Evolutionary conservation across 2,888 invertebrate species (phyloP).

Genomic region (Drosophila borealis): DNA sequence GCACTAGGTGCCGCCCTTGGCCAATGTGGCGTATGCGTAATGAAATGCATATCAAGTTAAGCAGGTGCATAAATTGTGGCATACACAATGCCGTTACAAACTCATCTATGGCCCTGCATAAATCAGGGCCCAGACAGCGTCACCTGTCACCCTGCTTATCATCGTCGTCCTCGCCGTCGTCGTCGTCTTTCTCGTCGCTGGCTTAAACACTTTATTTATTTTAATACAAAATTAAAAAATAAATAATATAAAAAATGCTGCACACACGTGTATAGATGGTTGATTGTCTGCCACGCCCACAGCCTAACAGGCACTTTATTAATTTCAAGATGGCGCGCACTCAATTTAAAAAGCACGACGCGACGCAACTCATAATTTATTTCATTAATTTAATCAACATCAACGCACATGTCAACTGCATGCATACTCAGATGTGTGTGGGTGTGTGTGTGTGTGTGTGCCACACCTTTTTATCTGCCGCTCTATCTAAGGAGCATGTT

Average conservation of each 20-base stretch:
- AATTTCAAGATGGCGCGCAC: conserved; percentile 80
- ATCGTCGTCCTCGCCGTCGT: not conserved
- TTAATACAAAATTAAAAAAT: conserved; percentile 59
- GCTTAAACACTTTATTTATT: conserved; percentile 66
- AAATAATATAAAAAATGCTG: conserved; percentile 13
- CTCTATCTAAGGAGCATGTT: conserved; percentile 35
- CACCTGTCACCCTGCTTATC: conserved; percentile 18
- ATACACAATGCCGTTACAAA: conserved; percentile 26
- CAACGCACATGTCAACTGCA: conserved; percentile 78
- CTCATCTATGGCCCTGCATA: conserved; percentile 48
- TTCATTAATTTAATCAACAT: conserved; percentile 81
- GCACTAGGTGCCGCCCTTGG: conserved; percentile 21
- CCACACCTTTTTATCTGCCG: conserved; percentile 62
- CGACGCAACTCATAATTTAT: conserved; percentile 72
- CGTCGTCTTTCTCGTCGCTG: conserved; percentile 24
- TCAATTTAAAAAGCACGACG: conserved; percentile 66
- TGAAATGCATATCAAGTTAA: conserved; percentile 47
- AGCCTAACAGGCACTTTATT: conserved; percentile 62
- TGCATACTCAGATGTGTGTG: conserved; percentile 33
- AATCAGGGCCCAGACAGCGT: conserved; percentile 49
- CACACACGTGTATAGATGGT: not conserved
- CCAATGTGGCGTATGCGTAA: conserved; percentile 56
- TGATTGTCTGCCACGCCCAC: conserved; percentile 17
- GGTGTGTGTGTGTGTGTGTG: conserved; percentile 17
- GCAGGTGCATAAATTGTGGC: conserved; percentile 60